Conservation (phyloP, 2,113 vertebrate genomes). For the Anhinga rufa region DNA sequence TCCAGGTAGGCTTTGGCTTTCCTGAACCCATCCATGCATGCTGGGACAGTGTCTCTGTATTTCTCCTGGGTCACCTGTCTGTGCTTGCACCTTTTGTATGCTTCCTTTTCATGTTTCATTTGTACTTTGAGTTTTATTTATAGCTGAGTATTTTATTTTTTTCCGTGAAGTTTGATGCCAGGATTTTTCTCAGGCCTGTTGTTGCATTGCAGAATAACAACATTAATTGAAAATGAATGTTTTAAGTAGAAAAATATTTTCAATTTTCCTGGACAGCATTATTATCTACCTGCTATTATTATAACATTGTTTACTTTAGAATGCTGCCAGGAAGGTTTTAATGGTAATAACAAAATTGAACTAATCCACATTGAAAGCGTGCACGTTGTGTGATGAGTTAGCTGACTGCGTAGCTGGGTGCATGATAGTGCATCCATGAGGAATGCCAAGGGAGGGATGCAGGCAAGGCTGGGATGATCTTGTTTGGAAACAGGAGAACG, state of each 20-base stretch:
- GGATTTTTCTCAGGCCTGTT: not conserved
- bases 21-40: not conserved
- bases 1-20: not conserved
- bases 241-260: not conserved
- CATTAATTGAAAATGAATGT: not conserved
- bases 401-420: not conserved
- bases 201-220: not conserved
- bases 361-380: not conserved
- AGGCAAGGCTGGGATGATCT: not conserved
- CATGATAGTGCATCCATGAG: not conserved
- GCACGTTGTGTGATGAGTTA: not conserved
- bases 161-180: not conserved
- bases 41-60: not conserved
- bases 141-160: not conserved
- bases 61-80: not conserved
- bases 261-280: not conserved
- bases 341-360: not conserved
- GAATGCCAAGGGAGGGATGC: not conserved
- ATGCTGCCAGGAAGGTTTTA: not conserved
- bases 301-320: not conserved
- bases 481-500: not conserved
- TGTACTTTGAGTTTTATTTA: not conserved
- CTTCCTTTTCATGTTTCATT: not conserved
- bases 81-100: not conserved
- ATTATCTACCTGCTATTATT: not conserved